These are phyloP conservation scores for Carlito syrichta DNA, from an alignment of 2,113 vertebrate species.

Conservation along the genomic window DNA sequence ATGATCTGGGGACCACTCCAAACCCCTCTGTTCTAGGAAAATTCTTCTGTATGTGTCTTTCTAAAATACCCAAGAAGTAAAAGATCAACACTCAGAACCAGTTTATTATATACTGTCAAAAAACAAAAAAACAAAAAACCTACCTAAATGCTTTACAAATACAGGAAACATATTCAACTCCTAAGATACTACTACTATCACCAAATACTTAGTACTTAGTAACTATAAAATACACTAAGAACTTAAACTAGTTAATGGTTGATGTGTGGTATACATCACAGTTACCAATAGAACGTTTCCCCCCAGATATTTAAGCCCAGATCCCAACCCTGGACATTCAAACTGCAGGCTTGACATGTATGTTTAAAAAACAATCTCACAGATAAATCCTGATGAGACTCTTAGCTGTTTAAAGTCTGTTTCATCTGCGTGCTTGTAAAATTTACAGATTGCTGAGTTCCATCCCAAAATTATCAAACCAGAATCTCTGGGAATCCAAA, in stretches of 20 bases:
- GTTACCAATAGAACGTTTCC: background rate
- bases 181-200: background rate
- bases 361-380: background rate
- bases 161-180: background rate
- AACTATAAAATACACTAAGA: background rate
- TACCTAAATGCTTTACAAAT: background rate
- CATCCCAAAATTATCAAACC: background rate
- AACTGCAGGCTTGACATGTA: background rate
- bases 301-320: background rate
- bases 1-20: background rate
- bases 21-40: background rate
- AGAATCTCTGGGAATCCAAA: background rate
- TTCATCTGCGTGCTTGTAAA: background rate
- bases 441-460: background rate
- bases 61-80: background rate
- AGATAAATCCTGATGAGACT: background rate
- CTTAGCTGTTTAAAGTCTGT: background rate
- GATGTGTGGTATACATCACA: background rate
- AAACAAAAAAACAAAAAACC: constrained; percentile 13
- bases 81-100: background rate
- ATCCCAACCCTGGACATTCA: background rate
- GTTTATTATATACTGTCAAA: background rate
- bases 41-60: background rate
- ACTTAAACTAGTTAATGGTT: background rate
- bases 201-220: background rate